Conservation (phyloP, 2,888 invertebrate genomes). For the Dromius quadrimaculatus region DNA sequence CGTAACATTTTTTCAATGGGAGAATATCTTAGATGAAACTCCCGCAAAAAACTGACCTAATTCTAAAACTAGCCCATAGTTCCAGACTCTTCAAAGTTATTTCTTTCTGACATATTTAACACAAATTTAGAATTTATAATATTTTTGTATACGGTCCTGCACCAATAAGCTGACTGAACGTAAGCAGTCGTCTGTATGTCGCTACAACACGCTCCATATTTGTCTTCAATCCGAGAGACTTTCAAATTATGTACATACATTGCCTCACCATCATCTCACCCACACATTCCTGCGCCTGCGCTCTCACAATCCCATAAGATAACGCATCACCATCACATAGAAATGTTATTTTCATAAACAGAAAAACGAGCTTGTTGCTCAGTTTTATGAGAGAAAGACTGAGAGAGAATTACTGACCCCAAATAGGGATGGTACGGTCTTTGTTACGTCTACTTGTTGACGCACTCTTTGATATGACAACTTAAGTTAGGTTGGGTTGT, state of each 20-base stretch:
- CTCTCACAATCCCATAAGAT: conserved; percentile 28
- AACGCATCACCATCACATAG: conserved; percentile 32
- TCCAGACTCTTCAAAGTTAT: too few species aligned
- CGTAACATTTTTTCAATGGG: too few species aligned
- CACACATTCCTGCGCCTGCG: too few species aligned
- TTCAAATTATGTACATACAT: conserved; percentile 52
- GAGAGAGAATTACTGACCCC: conserved; percentile 26
- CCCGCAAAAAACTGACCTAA: too few species aligned
- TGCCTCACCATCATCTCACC: conserved; percentile 48
- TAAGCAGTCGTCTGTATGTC: conserved; percentile 49
- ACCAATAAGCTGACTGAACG: conserved; percentile 22
- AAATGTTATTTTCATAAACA: conserved; percentile 47
- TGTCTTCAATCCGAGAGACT: conserved; percentile 51
- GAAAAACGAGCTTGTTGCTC: conserved; percentile 51
- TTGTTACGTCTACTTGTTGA: conserved; percentile 29
- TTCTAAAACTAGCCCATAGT: too few species aligned
- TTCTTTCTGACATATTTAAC: too few species aligned
- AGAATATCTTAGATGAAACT: too few species aligned
- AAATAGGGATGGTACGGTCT: conserved; percentile 7
- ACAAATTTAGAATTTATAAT: too few species aligned
- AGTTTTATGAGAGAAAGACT: conserved; percentile 37
- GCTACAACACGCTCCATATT: conserved; percentile 47
- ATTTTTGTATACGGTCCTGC: conserved; percentile 13
- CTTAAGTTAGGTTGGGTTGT: conserved; percentile 20
- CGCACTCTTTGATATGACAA: background rate